Evolutionary conservation across 2,888 invertebrate genomes (phyloP).

Genomic region (Lottia gigantea): DNA sequence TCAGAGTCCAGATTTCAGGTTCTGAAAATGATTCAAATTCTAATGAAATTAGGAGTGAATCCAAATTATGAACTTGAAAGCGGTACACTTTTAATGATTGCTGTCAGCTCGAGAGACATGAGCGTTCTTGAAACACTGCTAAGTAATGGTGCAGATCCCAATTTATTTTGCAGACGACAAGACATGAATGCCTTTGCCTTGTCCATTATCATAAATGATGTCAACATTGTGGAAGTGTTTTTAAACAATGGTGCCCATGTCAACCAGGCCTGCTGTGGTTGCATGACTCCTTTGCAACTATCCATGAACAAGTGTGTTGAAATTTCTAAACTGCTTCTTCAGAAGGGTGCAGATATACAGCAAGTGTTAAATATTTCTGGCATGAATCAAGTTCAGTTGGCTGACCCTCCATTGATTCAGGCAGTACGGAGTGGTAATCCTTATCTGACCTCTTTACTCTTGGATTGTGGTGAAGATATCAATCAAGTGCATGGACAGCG

Average conservation of each 20-base stretch:
- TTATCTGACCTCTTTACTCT: slow-evolving; percentile 35
- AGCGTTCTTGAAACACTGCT: slow-evolving; percentile 32
- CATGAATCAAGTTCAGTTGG: slow-evolving; percentile 27
- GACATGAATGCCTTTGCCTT: slow-evolving; percentile 41
- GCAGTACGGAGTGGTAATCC: slow-evolving; percentile 38
- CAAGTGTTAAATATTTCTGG: slow-evolving; percentile 34
- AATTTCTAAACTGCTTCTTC: slow-evolving; percentile 39
- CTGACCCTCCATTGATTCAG: slow-evolving; percentile 37
- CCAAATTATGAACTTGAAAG: slow-evolving; percentile 23
- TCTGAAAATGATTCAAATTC: slow-evolving; percentile 24
- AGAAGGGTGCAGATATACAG: slow-evolving; percentile 41
- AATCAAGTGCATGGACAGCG: slow-evolving; percentile 39
- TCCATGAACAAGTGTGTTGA: slow-evolving; percentile 41
- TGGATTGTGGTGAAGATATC: slow-evolving; percentile 43
- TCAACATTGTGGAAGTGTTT: slow-evolving; percentile 36
- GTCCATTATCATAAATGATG: slow-evolving; percentile 42
- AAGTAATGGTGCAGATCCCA: slow-evolving; percentile 43
- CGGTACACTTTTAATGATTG: slow-evolving; percentile 38
- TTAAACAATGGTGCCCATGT: slow-evolving; percentile 37
- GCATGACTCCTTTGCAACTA: slow-evolving; percentile 40
- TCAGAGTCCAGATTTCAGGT: slow-evolving; percentile 22
- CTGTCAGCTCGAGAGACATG: slow-evolving; percentile 39
- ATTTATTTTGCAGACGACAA: slow-evolving; percentile 26
- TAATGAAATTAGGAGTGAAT: slow-evolving; percentile 31
- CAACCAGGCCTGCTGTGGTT: slow-evolving; percentile 38